Evolutionary conservation across 1,140 invertebrate genomes (phyloP).

Genomic region (Bathynomus jamesi): DNA sequence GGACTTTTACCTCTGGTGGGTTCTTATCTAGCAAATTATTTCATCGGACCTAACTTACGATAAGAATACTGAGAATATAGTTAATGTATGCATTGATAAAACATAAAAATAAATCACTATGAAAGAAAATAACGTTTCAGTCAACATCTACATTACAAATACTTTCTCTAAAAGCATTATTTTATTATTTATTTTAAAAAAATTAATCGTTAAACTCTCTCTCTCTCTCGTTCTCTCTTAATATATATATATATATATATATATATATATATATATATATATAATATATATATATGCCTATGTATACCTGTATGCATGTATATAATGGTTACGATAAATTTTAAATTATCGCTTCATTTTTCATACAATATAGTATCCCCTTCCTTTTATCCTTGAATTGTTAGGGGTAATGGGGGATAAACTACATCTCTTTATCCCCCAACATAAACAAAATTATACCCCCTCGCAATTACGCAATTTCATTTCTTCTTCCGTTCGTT

Average conservation of each 20-base stretch:
- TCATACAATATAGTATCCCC: neutral
- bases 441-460: neutral
- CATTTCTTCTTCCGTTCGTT: neutral
- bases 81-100: no score
- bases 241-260: neutral
- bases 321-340: neutral
- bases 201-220: no score
- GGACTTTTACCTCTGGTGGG: no score
- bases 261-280: neutral
- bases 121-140: no score
- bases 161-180: no score
- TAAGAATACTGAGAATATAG: no score
- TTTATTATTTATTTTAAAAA: no score
- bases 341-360: neutral
- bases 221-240: no score
- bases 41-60: no score
- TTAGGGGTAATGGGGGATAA: neutral
- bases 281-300: neutral
- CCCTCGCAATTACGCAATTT: conserved; percentile 1
- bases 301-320: neutral
- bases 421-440: neutral
- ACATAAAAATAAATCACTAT: no score
- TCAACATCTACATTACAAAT: no score
- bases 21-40: no score
- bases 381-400: neutral